Evolutionary conservation across 2,113 vertebrate species (phyloP).

Genomic region (Megaceryle maxima): DNA sequence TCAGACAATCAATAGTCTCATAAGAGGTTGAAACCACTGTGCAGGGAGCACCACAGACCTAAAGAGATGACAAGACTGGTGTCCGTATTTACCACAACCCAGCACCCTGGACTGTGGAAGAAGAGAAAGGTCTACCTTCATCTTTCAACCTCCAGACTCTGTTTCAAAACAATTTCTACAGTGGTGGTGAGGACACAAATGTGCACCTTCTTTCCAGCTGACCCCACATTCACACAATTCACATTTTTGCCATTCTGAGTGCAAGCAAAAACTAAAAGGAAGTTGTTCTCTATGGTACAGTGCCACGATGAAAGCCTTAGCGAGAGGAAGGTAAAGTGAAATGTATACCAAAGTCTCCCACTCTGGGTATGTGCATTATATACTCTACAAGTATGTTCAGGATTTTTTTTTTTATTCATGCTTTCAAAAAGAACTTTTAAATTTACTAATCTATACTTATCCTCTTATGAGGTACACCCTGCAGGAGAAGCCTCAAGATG

Average conservation of each 20-base stretch:
- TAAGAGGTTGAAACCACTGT: not conserved
- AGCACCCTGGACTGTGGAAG: not conserved
- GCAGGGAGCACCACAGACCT: no score
- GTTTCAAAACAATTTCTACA: not conserved
- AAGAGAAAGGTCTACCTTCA: not conserved
- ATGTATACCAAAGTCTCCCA: accelerated
- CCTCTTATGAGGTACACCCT: not conserved
- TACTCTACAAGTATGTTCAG: not conserved
- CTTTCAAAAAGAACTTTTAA: not conserved
- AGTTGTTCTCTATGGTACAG: not conserved
- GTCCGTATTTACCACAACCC: not conserved
- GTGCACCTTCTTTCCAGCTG: not conserved
- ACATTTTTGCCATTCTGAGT: not conserved
- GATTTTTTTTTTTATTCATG: accelerated
- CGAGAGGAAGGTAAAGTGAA: not conserved
- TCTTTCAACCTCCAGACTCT: not conserved
- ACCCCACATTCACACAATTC: not conserved
- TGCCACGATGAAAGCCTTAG: accelerated
- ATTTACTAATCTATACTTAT: not conserved
- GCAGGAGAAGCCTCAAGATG: not conserved
- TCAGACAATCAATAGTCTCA: not conserved
- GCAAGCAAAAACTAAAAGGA: not conserved
- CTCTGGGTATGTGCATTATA: accelerated
- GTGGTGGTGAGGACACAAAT: accelerated
- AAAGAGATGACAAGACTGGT: accelerated